Base-by-base conservation (phyloP, 2,797 vertebrate species). In the Hephaestus fuliginosus region DNA sequence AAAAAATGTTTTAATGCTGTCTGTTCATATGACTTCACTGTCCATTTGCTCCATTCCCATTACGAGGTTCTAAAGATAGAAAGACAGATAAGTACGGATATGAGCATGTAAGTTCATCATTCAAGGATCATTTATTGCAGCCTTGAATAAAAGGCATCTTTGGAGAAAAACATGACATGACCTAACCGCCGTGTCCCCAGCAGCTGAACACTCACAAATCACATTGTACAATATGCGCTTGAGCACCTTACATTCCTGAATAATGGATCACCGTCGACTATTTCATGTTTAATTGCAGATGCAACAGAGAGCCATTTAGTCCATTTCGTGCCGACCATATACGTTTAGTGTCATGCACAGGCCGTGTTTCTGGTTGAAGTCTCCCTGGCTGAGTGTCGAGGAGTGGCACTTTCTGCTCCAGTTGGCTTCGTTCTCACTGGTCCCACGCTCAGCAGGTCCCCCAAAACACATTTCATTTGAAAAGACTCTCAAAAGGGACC, bases 321-420 rank as follows among this genome's bases (percentile, higher is more conserved):
- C 65, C 56, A 25, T 82, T 81, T 71, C 22, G 14, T 76, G 78
- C 39, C 11, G 2, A 53, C 63, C 33, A 20, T 75, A 60, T 80
- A 76, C 41, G 36, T 83, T 82, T 61, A 64, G 78, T 76, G 64
- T 80, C 41, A 28, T 56, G 63, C 52, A 44, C 70, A 68, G 43
- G 57, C 60, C 73, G 28, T 4, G 46, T 78, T 83, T 87, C 80
- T 80, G 80, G 74, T 68, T 78, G 70, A 82, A 62, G 70, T 74
- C 57, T 85, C 55, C 58, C 65, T 63, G 28, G 53, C 65, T 63
- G 56, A 51, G 78, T 75, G 78, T 89, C 60, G 63, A 68, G 64
- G 74, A 86, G 82, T 78, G 76, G 70, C 80, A 61, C 82, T 91
- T 94, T 94, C 91, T 93, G 92, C 93, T 93, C 91, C 78, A 94